Base-by-base conservation (phyloP, 2,113 vertebrate genomes). In the Thunnus thynnus region DNA sequence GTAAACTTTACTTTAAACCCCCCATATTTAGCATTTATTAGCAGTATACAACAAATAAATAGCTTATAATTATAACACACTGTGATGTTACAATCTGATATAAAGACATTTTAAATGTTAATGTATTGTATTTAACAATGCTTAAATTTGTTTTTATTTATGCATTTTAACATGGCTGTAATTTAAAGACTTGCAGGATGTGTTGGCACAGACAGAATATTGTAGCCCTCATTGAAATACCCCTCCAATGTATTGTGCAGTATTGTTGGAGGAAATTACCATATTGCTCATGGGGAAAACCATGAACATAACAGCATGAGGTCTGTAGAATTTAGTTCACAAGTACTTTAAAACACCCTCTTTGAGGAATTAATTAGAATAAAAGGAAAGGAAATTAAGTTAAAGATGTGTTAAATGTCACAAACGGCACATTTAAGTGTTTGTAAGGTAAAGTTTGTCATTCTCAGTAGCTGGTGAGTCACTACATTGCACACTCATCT, bases 401-500 rank as follows among this genome's bases (percentile, higher is more conserved):
- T 0, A 20, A 20, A 47, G 67, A 50, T 56, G 3, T 50, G 2
- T 51, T 36, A 13, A 64, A 41, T 61, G 30, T 54, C 22, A 25
- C 16, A 66, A 76, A 54, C 8, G 22, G 13, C 17, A 54, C 41
- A 25, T 67, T 22, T 50, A 17, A 55, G 68, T 9, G 64, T 61
- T 36, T 75, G 22, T 7, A 30, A 20, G 6, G 30, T 44, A 27
- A 58, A 36, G 27, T 87, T 44, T 54, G 51, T 75, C 63, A 69
- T 32, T 56, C 54, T 60, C 58, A 14, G 7, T 12, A 22, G 47
- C 48, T 47, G 27, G 7, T 63, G 55, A 75, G 25, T 73, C 50
- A 61, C 13, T 22, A 8, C 32, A 27, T 32, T 20, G 32, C 16
- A 27, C 67, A 72, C 14, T 63, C 47, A 48, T 54, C 66, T 69